phyloP scores from a whole-genome alignment of 2,888 invertebrate genomes.

The Zaprionus lineosus region DNA sequence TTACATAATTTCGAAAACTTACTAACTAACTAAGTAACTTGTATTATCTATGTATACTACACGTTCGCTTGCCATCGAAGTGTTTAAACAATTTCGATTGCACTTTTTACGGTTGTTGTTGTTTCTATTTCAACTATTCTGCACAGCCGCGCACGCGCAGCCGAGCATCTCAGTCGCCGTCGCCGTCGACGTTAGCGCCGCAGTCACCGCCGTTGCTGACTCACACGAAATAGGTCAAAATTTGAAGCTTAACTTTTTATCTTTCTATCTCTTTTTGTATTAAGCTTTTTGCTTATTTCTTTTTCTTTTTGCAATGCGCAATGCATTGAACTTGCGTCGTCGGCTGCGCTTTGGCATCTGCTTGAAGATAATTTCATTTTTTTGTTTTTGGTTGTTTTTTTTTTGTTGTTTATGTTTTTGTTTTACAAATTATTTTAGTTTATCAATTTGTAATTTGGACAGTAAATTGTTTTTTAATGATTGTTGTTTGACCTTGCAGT shows the following conservation, averaged over 20 bases:
- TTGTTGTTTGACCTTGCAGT: slow-evolving; percentile 54
- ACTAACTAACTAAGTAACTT: slow-evolving; percentile 18
- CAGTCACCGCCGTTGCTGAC: slow-evolving; percentile 27
- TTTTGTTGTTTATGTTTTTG: slow-evolving; percentile 6
- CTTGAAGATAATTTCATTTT: neutral
- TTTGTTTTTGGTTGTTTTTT: slow-evolving; percentile 6
- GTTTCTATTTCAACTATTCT: slow-evolving; percentile 44
- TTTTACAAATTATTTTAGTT: slow-evolving; percentile 10
- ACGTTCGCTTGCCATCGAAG: slow-evolving; percentile 21
- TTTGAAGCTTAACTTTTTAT: slow-evolving; percentile 54
- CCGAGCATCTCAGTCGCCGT: slow-evolving; percentile 33
- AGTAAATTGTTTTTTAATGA: slow-evolving; percentile 61
- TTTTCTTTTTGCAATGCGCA: slow-evolving; percentile 55
- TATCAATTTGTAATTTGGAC: slow-evolving; percentile 49
- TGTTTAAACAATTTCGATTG: slow-evolving; percentile 57
- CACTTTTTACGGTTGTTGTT: slow-evolving; percentile 17
- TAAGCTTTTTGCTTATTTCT: too few relatives aligned
- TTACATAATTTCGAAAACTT: slow-evolving; percentile 60
- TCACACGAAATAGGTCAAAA: slow-evolving; percentile 64
- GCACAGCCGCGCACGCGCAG: slow-evolving; percentile 62
- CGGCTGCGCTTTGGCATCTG: slow-evolving; percentile 26
- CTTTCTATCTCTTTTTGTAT: too few relatives aligned
- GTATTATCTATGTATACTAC: slow-evolving; percentile 22
- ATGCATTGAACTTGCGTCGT: slow-evolving; percentile 22
- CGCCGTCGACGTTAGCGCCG: slow-evolving; percentile 2